Evolutionary conservation across 1,140 invertebrate genomes (phyloP).

Genomic region (Zaprionus gabonicus): DNA sequence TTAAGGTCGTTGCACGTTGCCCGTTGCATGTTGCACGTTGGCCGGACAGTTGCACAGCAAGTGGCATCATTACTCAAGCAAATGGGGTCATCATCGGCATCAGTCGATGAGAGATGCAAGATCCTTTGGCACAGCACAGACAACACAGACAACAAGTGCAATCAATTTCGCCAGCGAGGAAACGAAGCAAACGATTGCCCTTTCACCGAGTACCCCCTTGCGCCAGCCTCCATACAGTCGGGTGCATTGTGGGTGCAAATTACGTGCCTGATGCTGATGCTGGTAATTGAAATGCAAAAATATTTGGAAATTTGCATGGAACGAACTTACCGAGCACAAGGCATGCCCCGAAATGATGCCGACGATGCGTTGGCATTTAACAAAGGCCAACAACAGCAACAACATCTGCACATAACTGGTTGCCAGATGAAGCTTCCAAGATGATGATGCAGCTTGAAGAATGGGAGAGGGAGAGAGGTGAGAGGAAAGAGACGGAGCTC

Average conservation of each 20-base stretch:
- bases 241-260: conserved; percentile 48
- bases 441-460: not conserved
- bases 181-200: conserved; percentile 19
- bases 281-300: conserved; percentile 79
- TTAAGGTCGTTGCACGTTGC: conserved; percentile 17
- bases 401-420: not conserved
- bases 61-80: conserved; percentile 80
- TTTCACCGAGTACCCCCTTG: not conserved
- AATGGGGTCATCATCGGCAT: conserved; percentile 75
- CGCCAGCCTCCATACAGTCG: no score
- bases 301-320: conserved; percentile 72
- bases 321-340: conserved; percentile 31
- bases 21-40: not conserved
- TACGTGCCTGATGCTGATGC: conserved; percentile 62
- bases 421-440: not conserved
- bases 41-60: conserved; percentile 41
- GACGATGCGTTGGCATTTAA: conserved; percentile 46
- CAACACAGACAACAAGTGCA: conserved; percentile 67
- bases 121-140: not conserved
- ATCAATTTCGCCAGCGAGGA: conserved; percentile 62
- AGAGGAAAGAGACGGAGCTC: not conserved
- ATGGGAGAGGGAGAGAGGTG: not conserved
- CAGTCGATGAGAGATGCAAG: conserved; percentile 41
- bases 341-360: conserved; percentile 29
- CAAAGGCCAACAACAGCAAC: conserved; percentile 24